phyloP scores from a whole-genome alignment of 2,797 vertebrate genomes.

The Bucorvus abyssinicus region DNA sequence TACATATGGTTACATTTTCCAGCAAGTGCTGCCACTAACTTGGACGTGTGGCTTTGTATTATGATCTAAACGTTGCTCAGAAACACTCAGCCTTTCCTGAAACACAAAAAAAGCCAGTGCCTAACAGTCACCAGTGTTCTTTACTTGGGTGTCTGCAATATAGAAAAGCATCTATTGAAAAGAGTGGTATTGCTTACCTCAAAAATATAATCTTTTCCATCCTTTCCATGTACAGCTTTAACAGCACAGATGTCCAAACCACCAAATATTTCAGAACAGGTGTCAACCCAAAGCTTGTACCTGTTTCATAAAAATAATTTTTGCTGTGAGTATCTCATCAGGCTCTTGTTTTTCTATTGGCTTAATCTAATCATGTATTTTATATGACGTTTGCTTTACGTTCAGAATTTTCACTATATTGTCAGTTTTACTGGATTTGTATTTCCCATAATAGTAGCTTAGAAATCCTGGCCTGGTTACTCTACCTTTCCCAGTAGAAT shows the following conservation, averaged over 20 bases:
- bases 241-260: constrained; percentile 97
- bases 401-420: background rate
- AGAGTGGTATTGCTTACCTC: constrained; percentile 82
- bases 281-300: constrained; percentile 95
- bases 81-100: constrained; percentile 19
- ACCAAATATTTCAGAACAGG: constrained; percentile 93
- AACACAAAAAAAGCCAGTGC: background rate
- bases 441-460: background rate
- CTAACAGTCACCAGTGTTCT: background rate
- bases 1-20: constrained; percentile 35
- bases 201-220: constrained; percentile 98
- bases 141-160: background rate
- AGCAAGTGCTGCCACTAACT: constrained; percentile 44
- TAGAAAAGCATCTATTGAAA: background rate
- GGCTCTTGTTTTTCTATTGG: background rate
- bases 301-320: constrained; percentile 71
- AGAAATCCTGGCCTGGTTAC: background rate
- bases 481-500: background rate
- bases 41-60: constrained; percentile 19
- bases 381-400: background rate
- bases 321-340: background rate
- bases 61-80: background rate
- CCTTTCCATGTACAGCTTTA: constrained; percentile 97
- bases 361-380: background rate
- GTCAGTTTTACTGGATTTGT: background rate